These are phyloP conservation scores for Catotricha subobsoleta DNA, from an alignment of 2,888 invertebrate species.

Conservation along the genomic window DNA sequence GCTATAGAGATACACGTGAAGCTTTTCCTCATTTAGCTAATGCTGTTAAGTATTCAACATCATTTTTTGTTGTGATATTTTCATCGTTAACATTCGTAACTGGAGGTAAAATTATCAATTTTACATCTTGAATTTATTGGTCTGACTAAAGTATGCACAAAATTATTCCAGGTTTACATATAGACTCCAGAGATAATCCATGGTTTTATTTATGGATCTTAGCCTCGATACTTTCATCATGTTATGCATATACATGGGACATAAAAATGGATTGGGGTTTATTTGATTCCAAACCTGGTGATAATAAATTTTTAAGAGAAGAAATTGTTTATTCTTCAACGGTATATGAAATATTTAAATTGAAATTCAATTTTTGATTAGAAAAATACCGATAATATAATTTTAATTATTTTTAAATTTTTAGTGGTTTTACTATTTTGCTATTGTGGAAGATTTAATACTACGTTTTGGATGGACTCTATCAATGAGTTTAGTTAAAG, in stretches of 20 bases:
- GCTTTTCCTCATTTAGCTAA: constrained; percentile 68
- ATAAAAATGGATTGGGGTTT: constrained; percentile 82
- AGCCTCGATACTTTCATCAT: constrained; percentile 47
- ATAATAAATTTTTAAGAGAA: constrained; percentile 54
- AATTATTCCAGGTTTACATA: not conserved
- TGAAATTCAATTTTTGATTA: not conserved
- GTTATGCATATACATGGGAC: constrained; percentile 72
- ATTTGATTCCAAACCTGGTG: constrained; percentile 55
- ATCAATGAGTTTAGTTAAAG: constrained; percentile 48
- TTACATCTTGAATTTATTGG: not conserved
- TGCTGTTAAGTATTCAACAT: constrained; percentile 78
- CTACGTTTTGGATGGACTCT: constrained; percentile 63
- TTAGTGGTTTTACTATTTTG: constrained; percentile 65
- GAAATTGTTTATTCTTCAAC: constrained; percentile 63
- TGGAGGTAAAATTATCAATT: not conserved
- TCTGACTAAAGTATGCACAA: not conserved
- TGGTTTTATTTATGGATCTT: constrained; percentile 54
- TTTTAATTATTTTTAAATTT: not conserved
- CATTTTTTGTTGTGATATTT: constrained; percentile 69
- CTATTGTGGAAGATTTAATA: constrained; percentile 61
- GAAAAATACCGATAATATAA: not conserved
- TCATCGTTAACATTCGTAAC: constrained; percentile 22
- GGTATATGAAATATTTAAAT: constrained; percentile 24
- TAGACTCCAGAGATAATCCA: constrained; percentile 34
- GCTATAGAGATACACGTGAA: constrained; percentile 62